Evolutionary conservation across 2,797 vertebrate genomes (phyloP).

Genomic region (Harpagifer antarcticus): DNA sequence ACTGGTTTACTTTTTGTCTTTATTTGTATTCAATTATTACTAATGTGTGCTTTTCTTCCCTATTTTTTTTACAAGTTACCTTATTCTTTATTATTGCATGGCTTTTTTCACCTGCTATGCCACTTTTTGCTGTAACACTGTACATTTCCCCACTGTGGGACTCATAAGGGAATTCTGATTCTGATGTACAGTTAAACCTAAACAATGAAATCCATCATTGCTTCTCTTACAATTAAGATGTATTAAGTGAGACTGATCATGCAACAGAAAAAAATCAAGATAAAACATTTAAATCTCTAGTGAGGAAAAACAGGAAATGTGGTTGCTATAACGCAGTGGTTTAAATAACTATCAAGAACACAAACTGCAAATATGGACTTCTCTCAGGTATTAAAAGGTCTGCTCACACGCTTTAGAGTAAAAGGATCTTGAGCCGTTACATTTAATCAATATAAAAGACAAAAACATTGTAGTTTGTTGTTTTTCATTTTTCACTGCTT

Average conservation of each 20-base stretch:
- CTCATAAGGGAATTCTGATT: too few relatives aligned
- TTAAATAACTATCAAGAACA: conserved; percentile 7
- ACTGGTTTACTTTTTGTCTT: conserved; percentile 23
- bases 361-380: conserved; percentile 16
- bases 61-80: too few relatives aligned
- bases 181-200: background rate
- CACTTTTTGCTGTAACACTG: too few relatives aligned
- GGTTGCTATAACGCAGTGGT: conserved; percentile 2
- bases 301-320: background rate
- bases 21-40: background rate
- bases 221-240: conserved; percentile 8
- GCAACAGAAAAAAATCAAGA: background rate
- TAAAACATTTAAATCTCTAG: conserved; percentile 13
- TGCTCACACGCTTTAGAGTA: conserved; percentile 1
- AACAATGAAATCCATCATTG: conserved; percentile 25
- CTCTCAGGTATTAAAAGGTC: conserved; percentile 12
- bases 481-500: conserved; percentile 33
- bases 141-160: too few relatives aligned
- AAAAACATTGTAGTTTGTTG: conserved; percentile 34
- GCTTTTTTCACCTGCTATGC: too few relatives aligned
- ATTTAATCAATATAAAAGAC: conserved; percentile 30
- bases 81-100: too few relatives aligned
- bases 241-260: background rate
- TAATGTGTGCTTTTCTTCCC: background rate
- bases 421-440: conserved; percentile 21